Evolutionary conservation across 2,797 vertebrate species (phyloP).

Genomic region (Cossypha dichroa): DNA sequence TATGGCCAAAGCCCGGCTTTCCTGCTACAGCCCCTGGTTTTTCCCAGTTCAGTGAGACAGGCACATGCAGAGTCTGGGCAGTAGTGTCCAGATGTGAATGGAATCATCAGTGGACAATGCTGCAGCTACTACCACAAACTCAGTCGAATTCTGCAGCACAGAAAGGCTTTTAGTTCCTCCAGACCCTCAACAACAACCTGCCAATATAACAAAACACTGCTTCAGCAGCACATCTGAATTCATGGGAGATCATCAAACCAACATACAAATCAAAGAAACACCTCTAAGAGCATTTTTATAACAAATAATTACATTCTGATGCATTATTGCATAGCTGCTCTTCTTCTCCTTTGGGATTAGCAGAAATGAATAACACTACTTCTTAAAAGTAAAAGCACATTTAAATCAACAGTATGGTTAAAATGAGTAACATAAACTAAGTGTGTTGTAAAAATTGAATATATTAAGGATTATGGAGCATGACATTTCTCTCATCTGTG

Average conservation of each 20-base stretch:
- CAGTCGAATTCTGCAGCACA: neutral
- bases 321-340: conserved; percentile 27
- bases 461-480: conserved; percentile 33
- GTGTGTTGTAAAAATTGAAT: conserved; percentile 43
- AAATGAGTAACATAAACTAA: conserved; percentile 50
- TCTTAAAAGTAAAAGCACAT: conserved; percentile 42
- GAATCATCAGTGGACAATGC: neutral
- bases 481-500: conserved; percentile 20
- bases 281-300: conserved; percentile 34
- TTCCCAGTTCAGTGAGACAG: neutral
- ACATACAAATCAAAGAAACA: conserved; percentile 32
- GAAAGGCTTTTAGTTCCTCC: neutral
- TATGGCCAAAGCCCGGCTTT: neutral
- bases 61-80: neutral
- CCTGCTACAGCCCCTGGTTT: neutral
- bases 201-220: neutral
- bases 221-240: neutral
- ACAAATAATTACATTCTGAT: conserved; percentile 55
- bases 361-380: conserved; percentile 11
- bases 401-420: conserved; percentile 40
- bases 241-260: neutral
- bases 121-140: neutral
- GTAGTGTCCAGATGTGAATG: neutral
- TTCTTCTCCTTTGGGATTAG: conserved; percentile 35
- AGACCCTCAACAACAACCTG: neutral